A percentile compares a stretch with the other conserved stretches of the same genome.
Conservation (phyloP, 23 tunicate genomes). For the Trididemnum miniatum region DNA sequence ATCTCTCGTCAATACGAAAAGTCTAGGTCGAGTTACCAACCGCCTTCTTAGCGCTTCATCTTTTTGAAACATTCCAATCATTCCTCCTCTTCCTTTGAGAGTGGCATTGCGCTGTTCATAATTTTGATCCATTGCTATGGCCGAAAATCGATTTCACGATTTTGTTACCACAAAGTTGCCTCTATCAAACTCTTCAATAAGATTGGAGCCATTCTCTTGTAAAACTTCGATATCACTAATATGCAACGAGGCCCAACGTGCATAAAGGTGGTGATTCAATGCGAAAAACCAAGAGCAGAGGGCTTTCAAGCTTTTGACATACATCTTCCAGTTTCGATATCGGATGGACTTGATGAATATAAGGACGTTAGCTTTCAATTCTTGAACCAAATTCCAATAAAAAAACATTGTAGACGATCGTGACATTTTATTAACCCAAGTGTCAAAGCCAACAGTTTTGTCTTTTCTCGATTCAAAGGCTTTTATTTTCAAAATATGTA, state of each 20-base stretch:
- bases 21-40: neutral
- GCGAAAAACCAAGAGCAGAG: constrained; percentile 8
- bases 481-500: neutral
- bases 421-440: neutral
- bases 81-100: constrained; percentile 7
- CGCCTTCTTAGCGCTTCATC: neutral
- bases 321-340: constrained; percentile 2
- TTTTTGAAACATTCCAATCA: neutral
- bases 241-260: neutral
- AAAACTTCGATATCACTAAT: constrained; percentile 7
- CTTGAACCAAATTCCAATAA: neutral
- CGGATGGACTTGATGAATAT: neutral
- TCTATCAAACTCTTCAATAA: neutral
- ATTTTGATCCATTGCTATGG: constrained; percentile 3
- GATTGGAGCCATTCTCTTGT: neutral
- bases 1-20: neutral
- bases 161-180: constrained; percentile 9
- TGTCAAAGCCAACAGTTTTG: neutral
- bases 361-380: neutral
- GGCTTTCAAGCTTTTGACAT: neutral
- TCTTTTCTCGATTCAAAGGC: neutral
- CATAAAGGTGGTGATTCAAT: constrained; percentile 12
- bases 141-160: neutral
- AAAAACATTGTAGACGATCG: neutral
- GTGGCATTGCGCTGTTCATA: constrained; percentile 9